A percentile compares a stretch with the other conserved stretches of the same genome.
phyloP scores from a whole-genome alignment of 1,140 invertebrate species.

The Drosophila nigromelanica region DNA sequence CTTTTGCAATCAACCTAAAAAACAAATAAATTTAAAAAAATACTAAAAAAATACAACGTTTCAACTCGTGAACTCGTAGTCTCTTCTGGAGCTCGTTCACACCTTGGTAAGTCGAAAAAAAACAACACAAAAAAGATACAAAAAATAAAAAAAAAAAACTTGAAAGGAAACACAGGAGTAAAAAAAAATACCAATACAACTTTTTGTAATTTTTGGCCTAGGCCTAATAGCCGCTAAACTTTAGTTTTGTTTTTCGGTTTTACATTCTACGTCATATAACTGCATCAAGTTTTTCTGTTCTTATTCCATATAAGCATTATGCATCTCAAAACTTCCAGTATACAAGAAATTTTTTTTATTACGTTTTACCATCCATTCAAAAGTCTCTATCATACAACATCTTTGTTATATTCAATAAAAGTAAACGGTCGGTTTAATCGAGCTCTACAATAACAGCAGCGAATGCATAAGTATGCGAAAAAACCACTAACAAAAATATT shows the following conservation, averaged over 20 bases:
- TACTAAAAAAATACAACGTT: constrained; percentile 68
- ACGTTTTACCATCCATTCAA: not conserved
- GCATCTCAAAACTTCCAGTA: constrained; percentile 37
- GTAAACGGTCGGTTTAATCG: not conserved
- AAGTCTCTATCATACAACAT: constrained; percentile 8
- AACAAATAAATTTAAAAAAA: constrained; percentile 27
- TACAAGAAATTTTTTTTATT: constrained; percentile 26
- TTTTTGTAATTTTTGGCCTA: constrained; percentile 49
- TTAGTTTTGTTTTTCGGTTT: constrained; percentile 32
- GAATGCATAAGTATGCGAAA: not conserved
- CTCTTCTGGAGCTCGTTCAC: constrained; percentile 98
- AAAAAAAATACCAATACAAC: constrained; percentile 32
- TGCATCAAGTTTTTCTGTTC: constrained; percentile 46
- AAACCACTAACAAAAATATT: not conserved
- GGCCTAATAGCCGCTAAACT: constrained; percentile 34
- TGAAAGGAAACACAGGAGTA: constrained; percentile 60
- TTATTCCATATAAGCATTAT: constrained; percentile 26
- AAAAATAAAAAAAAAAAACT: constrained; percentile 47
- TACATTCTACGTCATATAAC: constrained; percentile 21
- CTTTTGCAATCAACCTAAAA: constrained; percentile 54
- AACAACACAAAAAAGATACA: constrained; percentile 42
- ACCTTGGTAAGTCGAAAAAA: constrained; percentile 92
- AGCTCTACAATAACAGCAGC: constrained; percentile 2
- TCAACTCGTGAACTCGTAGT: constrained; percentile 87
- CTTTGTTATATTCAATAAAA: not conserved